phyloP scores from a whole-genome alignment of 2,113 vertebrate species.

The Nycticorax nycticorax region DNA sequence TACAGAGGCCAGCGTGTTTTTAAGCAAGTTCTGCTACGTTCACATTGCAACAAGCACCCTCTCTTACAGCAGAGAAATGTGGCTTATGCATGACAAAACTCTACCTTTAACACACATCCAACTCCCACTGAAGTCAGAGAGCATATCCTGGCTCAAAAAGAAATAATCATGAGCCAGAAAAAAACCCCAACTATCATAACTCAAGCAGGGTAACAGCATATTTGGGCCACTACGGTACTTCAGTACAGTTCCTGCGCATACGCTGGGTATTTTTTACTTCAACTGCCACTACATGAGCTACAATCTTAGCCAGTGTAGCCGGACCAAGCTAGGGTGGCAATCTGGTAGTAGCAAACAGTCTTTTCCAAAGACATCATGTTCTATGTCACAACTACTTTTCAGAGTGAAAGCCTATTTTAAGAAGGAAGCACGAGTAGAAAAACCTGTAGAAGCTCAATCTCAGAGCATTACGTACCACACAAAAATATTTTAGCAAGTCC shows the following conservation, averaged over 20 bases:
- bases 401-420: neutral
- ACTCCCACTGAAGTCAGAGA: neutral
- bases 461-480: neutral
- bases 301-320: neutral
- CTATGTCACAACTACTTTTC: neutral
- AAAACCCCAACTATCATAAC: neutral
- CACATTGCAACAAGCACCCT: neutral
- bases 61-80: neutral
- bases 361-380: neutral
- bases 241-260: neutral
- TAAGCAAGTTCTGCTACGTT: neutral
- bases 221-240: neutral
- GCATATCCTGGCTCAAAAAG: neutral
- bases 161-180: neutral
- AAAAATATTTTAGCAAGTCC: constrained; percentile 3
- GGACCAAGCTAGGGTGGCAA: neutral
- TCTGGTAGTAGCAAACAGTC: neutral
- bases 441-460: constrained; percentile 5
- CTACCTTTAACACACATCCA: neutral
- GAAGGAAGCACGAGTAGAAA: neutral
- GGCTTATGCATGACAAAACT: neutral
- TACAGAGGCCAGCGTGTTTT: neutral
- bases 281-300: neutral
- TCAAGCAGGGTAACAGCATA: neutral
- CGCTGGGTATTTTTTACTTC: neutral